Evolutionary conservation across 2,797 vertebrate species (phyloP), one percentile per base, ranked within the genome.

Genomic region (Australoheros facetus): DNA sequence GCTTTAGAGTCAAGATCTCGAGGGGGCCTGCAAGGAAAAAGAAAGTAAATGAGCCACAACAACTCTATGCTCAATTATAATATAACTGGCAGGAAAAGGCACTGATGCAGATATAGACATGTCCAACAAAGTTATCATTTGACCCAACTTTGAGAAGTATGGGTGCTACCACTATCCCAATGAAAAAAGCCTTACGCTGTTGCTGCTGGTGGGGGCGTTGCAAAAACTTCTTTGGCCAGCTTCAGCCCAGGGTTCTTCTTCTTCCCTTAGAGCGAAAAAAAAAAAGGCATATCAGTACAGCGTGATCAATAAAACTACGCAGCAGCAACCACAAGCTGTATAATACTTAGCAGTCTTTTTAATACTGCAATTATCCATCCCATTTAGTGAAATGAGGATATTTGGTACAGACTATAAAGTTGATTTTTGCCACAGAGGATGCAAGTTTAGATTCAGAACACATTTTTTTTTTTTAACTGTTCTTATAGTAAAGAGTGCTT

Each of bases 1-100:
- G 98, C 97, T 95, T 98, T 99, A n/a, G 98, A 99, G 93, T 99
- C 98, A 72, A 99, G 96, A 91, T 98, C 97, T 93, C 97, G 95
- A 81, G 98, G 98, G 56, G 98, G 97, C 89, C 98, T 99, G 92
- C 7, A 85, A 81, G 75, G 74, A 87, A 83, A 85, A 72, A 81
- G 45, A 1, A 55, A 69, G 57, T 76, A 42, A 48, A 39, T 9
- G 9, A 75, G 7, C 2, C 51, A 74, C 17, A 78, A 21, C n/a
- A 71, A 53, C 14, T 45, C 3, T 32, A 48, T 12, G n/a, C 28
- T 51, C 14, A 51, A 7, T 51, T 59, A 9, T 30, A 51, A 51
- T 30, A 17, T 8, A 26, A 53, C 1, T 56, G 28, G 34, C 14
- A 0, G 1, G n/a, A 7, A 59, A n/a, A 45, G 14, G 37, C 12